Base-by-base conservation (phyloP, 2,888 invertebrate species). In the Epirrhoe tristata region DNA sequence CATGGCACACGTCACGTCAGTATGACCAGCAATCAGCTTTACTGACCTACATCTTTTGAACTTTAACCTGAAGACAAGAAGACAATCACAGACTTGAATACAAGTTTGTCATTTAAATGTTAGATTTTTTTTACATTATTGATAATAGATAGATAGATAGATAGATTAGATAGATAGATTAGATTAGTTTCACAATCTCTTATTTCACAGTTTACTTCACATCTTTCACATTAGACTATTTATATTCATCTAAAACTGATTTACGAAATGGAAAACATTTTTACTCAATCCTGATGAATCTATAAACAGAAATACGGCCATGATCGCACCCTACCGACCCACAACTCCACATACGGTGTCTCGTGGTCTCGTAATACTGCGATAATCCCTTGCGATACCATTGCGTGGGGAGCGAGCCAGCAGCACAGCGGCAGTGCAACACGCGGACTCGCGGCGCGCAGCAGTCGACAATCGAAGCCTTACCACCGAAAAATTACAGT, bases 381-480 rank as follows among this genome's bases (percentile, higher is more conserved):
- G 58, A 59, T 81, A 83, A 84, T 80, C 79, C 83, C 75, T 77
- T 76, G 78, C 67, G 65, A 73, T 74, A 70, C 24, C 24, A 58
- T 53, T 31, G 80, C 75, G 80, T 78, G 82, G 84, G 85, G 84
- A 81, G 80, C 74, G 74, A 76, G 76, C 71, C 76, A 82, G 81
- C 78, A 82, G 81, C 83, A 84, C 77, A 63, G 60, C 69, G 54
- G 75, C 91, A 91, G 91, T 91, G 80, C 77, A 85, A 80, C 80
- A 86, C 90, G 89, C 89, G 88, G 74, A 82, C 84, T 80, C 90
- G 91, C 85, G 86, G 81, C 89, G 91, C 89, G 88, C 85, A 86
- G 82, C 82, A 81, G 84, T 83, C 86, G 85, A 58, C 71, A 70
- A 69, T 67, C 87, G 84, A 82, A 55, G 74, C 76, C 71, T 73